These are phyloP conservation scores for Microcebus griseorufus DNA, from an alignment of 2,113 vertebrate species.

Conservation along the genomic window DNA sequence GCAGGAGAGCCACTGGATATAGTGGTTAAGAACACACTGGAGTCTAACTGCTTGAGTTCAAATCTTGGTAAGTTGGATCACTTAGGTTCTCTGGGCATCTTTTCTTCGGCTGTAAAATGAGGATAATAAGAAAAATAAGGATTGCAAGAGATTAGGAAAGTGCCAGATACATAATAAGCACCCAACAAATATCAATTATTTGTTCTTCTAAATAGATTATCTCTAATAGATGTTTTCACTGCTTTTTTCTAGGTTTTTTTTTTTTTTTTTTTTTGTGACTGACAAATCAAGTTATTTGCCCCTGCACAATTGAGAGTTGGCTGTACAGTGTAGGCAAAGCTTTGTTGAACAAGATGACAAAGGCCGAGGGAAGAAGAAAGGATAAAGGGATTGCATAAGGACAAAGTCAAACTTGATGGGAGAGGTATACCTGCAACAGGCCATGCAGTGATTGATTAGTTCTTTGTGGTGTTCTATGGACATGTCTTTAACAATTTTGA, in stretches of 20 bases:
- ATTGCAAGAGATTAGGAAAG: neutral
- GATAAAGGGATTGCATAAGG: neutral
- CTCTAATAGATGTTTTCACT: slow-evolving; percentile 19
- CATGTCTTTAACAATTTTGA: neutral
- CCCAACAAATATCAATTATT: neutral
- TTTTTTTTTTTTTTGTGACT: neutral
- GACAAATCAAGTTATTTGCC: neutral
- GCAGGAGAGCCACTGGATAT: neutral
- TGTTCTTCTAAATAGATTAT: neutral
- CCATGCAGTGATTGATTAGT: neutral
- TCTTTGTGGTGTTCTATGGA: neutral
- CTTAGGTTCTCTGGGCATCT: neutral
- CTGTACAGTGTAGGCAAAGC: neutral
- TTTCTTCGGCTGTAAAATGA: neutral
- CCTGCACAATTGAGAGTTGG: neutral
- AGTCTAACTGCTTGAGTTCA: neutral
- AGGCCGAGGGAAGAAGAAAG: neutral
- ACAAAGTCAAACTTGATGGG: neutral
- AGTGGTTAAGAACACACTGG: neutral
- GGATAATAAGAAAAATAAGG: neutral
- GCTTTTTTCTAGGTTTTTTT: neutral
- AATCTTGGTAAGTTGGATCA: neutral
- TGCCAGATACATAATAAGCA: neutral
- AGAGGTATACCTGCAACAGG: neutral
- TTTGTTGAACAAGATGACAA: neutral